Base-by-base conservation (phyloP, 2,113 vertebrate genomes). In the Xiphophorus couchianus region DNA sequence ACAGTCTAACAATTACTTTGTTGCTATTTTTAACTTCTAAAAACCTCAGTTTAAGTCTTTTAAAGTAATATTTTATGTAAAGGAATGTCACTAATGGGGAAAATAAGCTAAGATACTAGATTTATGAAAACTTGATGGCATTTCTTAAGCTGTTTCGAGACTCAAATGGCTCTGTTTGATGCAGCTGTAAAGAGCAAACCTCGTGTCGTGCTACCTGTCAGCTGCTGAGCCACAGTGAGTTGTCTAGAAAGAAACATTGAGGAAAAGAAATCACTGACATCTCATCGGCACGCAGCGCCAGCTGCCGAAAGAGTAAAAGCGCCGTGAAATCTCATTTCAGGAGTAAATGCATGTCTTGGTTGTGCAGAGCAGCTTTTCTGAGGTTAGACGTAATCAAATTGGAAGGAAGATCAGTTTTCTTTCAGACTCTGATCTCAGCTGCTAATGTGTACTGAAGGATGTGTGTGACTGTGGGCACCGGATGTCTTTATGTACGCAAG, bases 371-470 rank as follows among this genome's bases (percentile, higher is more conserved):
- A 61, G 48, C 9, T 54, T 69, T n/a, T 63, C 65, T 71, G 44
- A 65, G 63, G 65, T 76, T 44, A 68, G 72, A 63, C 27, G 22
- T 31, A 64, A 60, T 17, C 0, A 58, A 22, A 68, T 4, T 42
- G 35, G 13, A 28, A 66, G 14, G 29, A 30, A 74, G 70, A 39
- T 44, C 19, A 11, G 62, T 13, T 65, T 69, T 44, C 2, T 73
- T 81, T 44, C 39, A 70, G n/a, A 60, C n/a, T 61, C 48, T 76
- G 76, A 80, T 63, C 42, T 74, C 29, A 80, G 11, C 63, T 27
- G 15, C 0, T n/a, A 9, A 63, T 30, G 65, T n/a, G 28, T 33
- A 7, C 65, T 37, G n/a, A 35, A 48, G 54, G 30, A 66, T 60
- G 28, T 71, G 63, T n/a, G 7, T n/a, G 51, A 58, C 17, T n/a